Evolutionary conservation across 2,888 invertebrate species (phyloP).

Genomic region (Physocephala rufipes): DNA sequence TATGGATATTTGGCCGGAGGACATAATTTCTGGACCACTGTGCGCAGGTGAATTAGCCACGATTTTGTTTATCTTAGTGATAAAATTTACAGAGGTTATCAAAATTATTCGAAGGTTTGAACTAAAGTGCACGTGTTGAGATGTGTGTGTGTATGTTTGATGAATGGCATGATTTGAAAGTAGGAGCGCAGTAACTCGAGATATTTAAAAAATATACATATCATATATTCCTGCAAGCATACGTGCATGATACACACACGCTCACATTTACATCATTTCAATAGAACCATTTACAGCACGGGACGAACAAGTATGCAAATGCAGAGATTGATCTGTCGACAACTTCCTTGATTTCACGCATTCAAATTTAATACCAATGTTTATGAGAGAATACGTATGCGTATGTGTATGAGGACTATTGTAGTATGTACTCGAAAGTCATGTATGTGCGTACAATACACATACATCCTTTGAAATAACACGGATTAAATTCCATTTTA

Average conservation of each 20-base stretch:
- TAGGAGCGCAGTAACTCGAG: neutral
- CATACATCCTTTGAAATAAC: neutral
- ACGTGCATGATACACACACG: neutral
- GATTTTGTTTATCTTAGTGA: neutral
- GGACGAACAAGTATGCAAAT: too few relatives aligned
- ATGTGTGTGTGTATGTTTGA: neutral
- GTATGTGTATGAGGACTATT: neutral
- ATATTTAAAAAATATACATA: too few relatives aligned
- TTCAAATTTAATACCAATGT: constrained; percentile 8
- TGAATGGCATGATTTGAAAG: neutral
- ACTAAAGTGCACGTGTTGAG: too few relatives aligned
- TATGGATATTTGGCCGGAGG: too few relatives aligned
- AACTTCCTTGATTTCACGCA: constrained; percentile 14
- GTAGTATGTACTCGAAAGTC: neutral
- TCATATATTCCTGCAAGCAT: neutral
- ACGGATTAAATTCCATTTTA: neutral
- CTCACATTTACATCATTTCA: neutral
- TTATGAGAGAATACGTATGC: neutral
- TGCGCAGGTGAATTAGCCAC: too few relatives aligned
- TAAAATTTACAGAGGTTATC: neutral
- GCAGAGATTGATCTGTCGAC: neutral
- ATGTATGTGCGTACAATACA: constrained; percentile 2
- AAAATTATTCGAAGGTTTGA: neutral
- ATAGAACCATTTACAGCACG: too few relatives aligned
- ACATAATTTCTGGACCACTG: too few relatives aligned